These are phyloP conservation scores for Eira barbara DNA, from an alignment of 2,113 vertebrate genomes.

Conservation along the genomic window DNA sequence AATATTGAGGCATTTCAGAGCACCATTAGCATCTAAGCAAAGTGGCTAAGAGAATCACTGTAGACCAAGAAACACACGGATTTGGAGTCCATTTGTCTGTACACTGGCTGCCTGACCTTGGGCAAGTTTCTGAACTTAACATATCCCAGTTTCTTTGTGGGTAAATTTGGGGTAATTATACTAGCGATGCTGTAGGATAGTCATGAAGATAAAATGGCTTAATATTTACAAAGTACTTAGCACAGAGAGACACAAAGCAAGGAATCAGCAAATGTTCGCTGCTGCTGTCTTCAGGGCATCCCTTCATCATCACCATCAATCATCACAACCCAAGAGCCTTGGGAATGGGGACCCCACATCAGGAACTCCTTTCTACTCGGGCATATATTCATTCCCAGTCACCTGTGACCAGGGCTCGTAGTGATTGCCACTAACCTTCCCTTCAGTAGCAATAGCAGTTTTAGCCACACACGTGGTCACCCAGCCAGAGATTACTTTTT, in stretches of 20 bases:
- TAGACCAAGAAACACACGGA: background rate
- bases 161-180: background rate
- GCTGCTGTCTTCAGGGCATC: background rate
- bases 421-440: background rate
- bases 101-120: background rate
- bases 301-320: background rate
- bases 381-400: background rate
- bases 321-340: background rate
- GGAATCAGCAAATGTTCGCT: background rate
- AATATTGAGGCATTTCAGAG: background rate
- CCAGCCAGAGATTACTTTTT: background rate
- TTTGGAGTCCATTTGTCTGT: background rate
- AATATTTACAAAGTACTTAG: background rate
- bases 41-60: background rate
- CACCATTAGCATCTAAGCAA: background rate
- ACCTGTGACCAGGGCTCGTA: background rate
- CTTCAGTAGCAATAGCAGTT: background rate
- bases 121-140: background rate
- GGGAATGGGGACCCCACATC: background rate
- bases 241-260: background rate
- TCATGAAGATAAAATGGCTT: background rate
- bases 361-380: background rate
- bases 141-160: background rate
- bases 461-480: background rate
- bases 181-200: background rate